Conservation (phyloP, 2,797 vertebrate species). For the Acanthurus leucopareius region DNA sequence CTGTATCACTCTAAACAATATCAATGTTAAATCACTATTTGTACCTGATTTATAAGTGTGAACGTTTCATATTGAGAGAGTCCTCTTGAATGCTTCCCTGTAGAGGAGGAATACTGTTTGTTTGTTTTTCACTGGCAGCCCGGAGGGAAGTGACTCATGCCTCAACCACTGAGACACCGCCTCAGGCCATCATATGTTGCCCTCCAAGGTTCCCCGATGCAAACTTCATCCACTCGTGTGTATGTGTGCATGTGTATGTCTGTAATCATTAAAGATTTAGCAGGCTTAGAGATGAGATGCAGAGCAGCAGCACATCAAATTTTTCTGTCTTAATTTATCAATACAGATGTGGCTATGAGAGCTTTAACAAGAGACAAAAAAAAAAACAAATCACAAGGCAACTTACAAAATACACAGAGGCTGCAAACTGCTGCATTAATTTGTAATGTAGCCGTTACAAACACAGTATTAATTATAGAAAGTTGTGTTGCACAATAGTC, state of each 20-base stretch:
- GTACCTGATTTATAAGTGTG: not conserved
- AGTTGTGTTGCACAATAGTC: not conserved
- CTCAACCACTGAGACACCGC: constrained; percentile 71
- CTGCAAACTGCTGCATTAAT: not conserved
- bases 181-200: constrained; percentile 80
- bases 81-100: constrained; percentile 32
- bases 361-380: not conserved
- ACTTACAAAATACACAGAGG: not conserved
- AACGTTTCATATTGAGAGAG: constrained; percentile 10
- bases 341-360: not conserved
- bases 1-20: not conserved
- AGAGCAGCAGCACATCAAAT: constrained; percentile 3
- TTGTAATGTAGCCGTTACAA: not conserved
- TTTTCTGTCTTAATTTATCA: not conserved
- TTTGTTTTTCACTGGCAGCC: constrained; percentile 68
- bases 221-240: constrained; percentile 54
- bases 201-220: constrained; percentile 69
- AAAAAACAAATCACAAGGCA: too few relatives aligned
- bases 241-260: constrained; percentile 22
- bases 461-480: constrained; percentile 6
- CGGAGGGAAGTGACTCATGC: constrained; percentile 74
- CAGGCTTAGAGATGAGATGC: constrained; percentile 5
- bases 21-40: not conserved
- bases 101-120: constrained; percentile 63
- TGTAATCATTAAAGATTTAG: constrained; percentile 38